Evolutionary conservation across 2,113 vertebrate genomes (phyloP).

Genomic region (Mormyrus lacerda): DNA sequence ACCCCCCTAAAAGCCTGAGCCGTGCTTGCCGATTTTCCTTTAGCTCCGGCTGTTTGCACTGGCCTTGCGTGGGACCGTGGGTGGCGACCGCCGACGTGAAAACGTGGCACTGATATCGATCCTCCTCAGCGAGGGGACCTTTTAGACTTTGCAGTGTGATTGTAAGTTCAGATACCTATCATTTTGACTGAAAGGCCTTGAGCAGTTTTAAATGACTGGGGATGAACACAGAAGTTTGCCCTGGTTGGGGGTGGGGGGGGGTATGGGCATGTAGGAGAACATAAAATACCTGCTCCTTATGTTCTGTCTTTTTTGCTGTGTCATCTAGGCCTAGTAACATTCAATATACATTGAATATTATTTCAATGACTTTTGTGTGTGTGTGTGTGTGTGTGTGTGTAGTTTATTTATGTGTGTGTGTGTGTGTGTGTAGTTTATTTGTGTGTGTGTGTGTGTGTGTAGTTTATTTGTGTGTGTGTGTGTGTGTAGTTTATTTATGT

Average conservation of each 20-base stretch:
- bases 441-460: background rate
- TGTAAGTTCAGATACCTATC: background rate
- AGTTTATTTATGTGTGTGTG: background rate
- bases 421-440: background rate
- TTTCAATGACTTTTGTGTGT: too few relatives aligned
- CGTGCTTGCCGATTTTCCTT: background rate
- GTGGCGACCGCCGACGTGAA: background rate
- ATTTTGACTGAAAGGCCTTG: background rate
- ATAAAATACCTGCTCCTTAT: background rate
- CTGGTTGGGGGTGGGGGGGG: background rate
- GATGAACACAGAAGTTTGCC: background rate
- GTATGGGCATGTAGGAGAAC: background rate
- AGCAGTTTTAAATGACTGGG: background rate
- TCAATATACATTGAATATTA: too few relatives aligned
- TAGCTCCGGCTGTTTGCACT: background rate
- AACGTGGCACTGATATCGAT: background rate
- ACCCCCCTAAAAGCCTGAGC: background rate
- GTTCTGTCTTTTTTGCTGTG: background rate
- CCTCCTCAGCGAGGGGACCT: background rate
- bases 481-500: too few relatives aligned
- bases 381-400: background rate
- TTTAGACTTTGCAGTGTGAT: background rate
- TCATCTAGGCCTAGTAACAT: background rate
- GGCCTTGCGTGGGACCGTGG: background rate
- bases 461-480: background rate